Base-by-base conservation (phyloP, 2,113 vertebrate species). In the Elephas maximus region DNA sequence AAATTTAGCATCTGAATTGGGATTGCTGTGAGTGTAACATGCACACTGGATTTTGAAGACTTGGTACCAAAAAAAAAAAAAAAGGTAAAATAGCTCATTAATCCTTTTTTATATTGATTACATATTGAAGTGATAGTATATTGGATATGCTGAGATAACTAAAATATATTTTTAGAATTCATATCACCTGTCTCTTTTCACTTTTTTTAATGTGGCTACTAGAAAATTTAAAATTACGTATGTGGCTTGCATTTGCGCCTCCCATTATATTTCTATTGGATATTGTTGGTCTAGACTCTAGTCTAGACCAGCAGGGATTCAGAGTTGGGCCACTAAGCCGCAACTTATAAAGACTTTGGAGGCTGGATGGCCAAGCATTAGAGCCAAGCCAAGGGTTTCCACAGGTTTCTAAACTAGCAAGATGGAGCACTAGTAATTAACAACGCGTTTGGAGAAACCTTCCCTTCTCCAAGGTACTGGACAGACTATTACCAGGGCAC, bases 1-100 rank as follows among this genome's bases (percentile, higher is more conserved):
- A 93, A 92, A 81, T 44, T 65, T 77, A 88, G 86, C 12, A 51
- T 91, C 65, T 91, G 65, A 76, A 53, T 88, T 44, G 86, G 89
- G 53, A 83, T 62, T 17, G 53, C 45, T 33, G 0, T n/a, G 60
- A 17, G 21, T 63, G 9, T 67, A 71, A 90, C 86, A 91, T 2
- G 28, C 28, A 80, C 33, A 30, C 3, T 57, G 21, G 65, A 63
- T 81, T 92, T 67, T 73, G 45, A 81, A 63, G 71, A 91, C 20
- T 63, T 77, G 51, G 20, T 71, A 85, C 73, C 33, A 37, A 37
- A 37, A 37, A 37, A 87, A 48, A 78, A 14, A 10, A 12, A 44
- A 9, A 57, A 88, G 24, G 14, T 44, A 69, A 78, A 87, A 74
- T 12, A 84, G 71, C 60, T 93, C 28, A 60, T 41, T 44, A 89